Conservation (phyloP, 2,113 vertebrate genomes). For the Phocoena phocoena region DNA sequence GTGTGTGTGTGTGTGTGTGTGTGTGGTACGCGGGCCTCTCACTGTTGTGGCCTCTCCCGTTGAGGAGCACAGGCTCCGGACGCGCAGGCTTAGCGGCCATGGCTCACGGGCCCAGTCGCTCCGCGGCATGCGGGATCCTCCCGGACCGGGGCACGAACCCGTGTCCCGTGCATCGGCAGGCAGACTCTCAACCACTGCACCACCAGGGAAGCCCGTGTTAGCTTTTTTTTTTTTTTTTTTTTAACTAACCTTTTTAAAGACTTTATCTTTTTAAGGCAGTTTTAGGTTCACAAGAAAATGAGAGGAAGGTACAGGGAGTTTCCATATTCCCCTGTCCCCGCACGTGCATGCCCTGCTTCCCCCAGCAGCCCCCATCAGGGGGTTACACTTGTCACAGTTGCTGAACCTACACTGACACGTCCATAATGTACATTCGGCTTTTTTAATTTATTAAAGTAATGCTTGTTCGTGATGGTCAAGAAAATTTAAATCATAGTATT, state of each 20-base stretch:
- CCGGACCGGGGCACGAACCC: too few species aligned
- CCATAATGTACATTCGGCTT: neutral
- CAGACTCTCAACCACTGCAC: too few species aligned
- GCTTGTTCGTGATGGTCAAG: neutral
- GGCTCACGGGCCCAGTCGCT: too few species aligned
- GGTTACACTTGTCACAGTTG: neutral
- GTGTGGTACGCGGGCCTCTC: too few species aligned
- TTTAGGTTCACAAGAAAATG: neutral
- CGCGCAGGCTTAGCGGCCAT: too few species aligned
- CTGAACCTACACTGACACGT: neutral
- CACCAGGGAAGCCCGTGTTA: too few species aligned
- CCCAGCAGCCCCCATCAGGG: accelerated
- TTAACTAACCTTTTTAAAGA: neutral
- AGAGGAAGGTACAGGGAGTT: neutral
- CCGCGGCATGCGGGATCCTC: too few species aligned
- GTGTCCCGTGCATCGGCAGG: too few species aligned
- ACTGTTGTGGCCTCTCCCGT: too few species aligned
- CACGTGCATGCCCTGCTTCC: accelerated
- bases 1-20: too few species aligned
- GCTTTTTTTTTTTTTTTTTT: neutral
- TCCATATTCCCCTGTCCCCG: neutral
- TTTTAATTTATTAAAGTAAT: neutral
- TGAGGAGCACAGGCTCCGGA: too few species aligned
- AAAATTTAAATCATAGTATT: neutral
- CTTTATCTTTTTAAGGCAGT: neutral